Conservation (phyloP, 2,888 invertebrate genomes). For the Neoascia interrupta region DNA sequence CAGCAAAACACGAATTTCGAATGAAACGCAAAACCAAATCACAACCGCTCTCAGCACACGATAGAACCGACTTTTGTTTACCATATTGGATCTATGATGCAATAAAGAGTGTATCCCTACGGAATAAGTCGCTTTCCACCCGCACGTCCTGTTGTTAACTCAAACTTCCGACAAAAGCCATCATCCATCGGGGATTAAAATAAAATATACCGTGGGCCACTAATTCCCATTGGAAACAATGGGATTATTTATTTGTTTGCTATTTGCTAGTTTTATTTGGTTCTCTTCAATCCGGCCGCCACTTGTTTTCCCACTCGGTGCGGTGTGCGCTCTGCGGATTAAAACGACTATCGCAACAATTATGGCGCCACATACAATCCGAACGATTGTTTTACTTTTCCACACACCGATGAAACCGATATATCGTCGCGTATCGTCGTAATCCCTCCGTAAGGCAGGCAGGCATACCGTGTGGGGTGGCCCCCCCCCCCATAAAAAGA, state of each 20-base stretch:
- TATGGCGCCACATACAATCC: conserved; percentile 50
- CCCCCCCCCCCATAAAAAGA: conserved; percentile 14
- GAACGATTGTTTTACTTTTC: conserved; percentile 32
- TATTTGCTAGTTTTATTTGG: neutral
- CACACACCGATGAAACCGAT: conserved; percentile 9
- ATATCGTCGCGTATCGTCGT: conserved; percentile 11
- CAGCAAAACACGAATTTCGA: no score
- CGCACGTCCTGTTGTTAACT: neutral
- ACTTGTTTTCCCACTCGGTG: conserved; percentile 48
- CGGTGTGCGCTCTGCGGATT: conserved; percentile 11
- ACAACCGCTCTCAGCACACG: no score
- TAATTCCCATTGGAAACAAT: conserved; percentile 33
- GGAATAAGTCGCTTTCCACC: no score
- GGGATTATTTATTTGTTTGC: conserved; percentile 13
- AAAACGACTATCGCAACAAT: conserved; percentile 42
- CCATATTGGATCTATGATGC: no score
- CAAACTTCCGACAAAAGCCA: conserved; percentile 16
- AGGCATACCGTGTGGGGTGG: conserved; percentile 10
- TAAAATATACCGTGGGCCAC: conserved; percentile 10
- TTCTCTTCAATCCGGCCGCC: neutral
- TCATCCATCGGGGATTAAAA: conserved; percentile 18
- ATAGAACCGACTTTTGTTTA: no score
- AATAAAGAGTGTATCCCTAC: no score
- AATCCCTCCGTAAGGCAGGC: conserved; percentile 26
- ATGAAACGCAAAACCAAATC: no score